Percentiles rank a stretch among this genome's conserved stretches.
These are phyloP conservation scores for Sinodicranocentrus sp. DNA, from an alignment of 2,888 invertebrate species.

Conservation along the genomic window DNA sequence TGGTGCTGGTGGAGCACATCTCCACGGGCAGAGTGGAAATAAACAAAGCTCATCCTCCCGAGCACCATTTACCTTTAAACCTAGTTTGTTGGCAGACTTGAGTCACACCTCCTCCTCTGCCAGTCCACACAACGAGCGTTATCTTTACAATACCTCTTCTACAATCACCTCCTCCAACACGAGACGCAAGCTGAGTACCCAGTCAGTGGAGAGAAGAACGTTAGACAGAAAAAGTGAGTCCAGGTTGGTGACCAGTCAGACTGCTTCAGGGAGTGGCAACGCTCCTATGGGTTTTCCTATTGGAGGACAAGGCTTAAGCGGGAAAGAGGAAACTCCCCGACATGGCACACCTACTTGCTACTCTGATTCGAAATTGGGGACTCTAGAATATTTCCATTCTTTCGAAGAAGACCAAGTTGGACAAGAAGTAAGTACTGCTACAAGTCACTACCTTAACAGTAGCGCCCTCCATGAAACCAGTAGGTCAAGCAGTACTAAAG, in stretches of 20 bases:
- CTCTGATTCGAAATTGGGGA: slow-evolving; percentile 85
- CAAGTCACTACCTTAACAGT: background rate
- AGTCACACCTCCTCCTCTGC: slow-evolving; percentile 74
- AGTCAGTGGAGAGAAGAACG: slow-evolving; percentile 37
- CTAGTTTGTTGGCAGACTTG: slow-evolving; percentile 73
- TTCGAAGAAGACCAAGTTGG: slow-evolving; percentile 52
- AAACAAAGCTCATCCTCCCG: slow-evolving; percentile 69
- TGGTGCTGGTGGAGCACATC: slow-evolving; percentile 23
- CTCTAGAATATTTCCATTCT: slow-evolving; percentile 84
- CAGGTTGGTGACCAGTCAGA: slow-evolving; percentile 25
- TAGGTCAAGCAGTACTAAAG: slow-evolving; percentile 3
- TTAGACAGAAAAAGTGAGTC: slow-evolving; percentile 45
- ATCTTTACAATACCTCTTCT: slow-evolving; percentile 43
- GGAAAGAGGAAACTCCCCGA: background rate
- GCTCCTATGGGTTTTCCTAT: background rate
- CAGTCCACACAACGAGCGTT: slow-evolving; percentile 63
- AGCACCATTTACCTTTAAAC: slow-evolving; percentile 74
- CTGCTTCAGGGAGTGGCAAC: background rate
- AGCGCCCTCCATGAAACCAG: slow-evolving; percentile 19
- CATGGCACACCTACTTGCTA: slow-evolving; percentile 84
- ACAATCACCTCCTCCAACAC: slow-evolving; percentile 30
- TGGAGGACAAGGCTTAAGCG: background rate
- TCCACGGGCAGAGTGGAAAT: background rate
- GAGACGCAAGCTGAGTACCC: slow-evolving; percentile 49
- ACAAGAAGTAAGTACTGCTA: background rate